phyloP scores from a whole-genome alignment of 2,797 vertebrate species.

The Manis javanica region DNA sequence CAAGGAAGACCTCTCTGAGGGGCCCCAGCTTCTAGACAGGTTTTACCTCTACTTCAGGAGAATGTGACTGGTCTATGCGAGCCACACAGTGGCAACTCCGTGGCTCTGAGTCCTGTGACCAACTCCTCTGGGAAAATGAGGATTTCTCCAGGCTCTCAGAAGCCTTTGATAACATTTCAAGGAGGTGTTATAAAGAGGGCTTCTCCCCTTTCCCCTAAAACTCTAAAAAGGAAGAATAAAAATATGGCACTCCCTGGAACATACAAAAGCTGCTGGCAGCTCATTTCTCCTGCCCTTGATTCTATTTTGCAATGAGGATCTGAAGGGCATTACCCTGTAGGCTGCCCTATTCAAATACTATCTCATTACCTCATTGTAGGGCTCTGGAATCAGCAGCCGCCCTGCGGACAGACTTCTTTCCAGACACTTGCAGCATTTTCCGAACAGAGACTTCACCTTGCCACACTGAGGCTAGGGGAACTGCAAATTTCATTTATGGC shows the following conservation, averaged over 20 bases:
- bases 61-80: background rate
- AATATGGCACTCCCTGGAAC: background rate
- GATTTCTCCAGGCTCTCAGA: background rate
- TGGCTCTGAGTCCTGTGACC: background rate
- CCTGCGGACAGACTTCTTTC: background rate
- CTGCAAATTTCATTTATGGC: background rate
- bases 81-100: background rate
- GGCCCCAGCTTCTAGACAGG: background rate
- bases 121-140: background rate
- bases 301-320: background rate
- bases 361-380: background rate
- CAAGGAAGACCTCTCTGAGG: background rate
- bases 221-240: background rate
- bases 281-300: background rate
- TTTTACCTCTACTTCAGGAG: background rate
- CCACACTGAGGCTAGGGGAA: background rate
- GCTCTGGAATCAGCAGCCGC: background rate
- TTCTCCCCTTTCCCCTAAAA: background rate
- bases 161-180: background rate
- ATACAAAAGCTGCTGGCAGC: background rate
- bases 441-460: background rate
- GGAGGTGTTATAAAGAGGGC: background rate
- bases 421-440: background rate
- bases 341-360: background rate
- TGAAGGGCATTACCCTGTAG: background rate